phyloP scores from a whole-genome alignment of 2,113 vertebrate species.

The Columba janthina region DNA sequence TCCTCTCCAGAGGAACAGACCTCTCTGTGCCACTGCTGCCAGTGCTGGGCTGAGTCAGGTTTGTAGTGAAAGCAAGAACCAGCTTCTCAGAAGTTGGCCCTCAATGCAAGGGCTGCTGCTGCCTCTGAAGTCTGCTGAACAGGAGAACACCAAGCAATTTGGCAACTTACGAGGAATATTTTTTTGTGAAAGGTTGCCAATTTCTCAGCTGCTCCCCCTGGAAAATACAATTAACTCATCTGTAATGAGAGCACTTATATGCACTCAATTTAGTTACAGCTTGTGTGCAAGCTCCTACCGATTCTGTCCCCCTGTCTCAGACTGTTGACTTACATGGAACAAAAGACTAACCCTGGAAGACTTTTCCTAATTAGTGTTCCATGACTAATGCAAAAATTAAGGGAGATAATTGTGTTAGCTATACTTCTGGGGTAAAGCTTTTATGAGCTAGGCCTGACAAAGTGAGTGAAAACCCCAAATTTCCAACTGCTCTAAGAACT shows the following conservation, averaged over 20 bases:
- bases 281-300: neutral
- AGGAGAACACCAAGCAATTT: neutral
- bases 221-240: constrained; percentile 19
- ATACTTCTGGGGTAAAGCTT: constrained; percentile 1
- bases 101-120: neutral
- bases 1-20: neutral
- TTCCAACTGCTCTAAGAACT: neutral
- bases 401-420: constrained; percentile 23
- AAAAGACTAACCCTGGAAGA: constrained; percentile 31
- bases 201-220: constrained; percentile 6
- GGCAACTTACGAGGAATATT: neutral
- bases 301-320: neutral
- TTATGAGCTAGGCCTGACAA: neutral
- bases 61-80: neutral
- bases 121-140: neutral
- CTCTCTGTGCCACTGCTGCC: neutral
- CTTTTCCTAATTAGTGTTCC: neutral
- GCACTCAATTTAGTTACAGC: neutral
- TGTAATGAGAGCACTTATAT: neutral
- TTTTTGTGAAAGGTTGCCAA: neutral
- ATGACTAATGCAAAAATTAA: constrained; percentile 40
- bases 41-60: neutral
- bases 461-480: constrained; percentile 3
- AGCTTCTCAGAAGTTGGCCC: neutral
- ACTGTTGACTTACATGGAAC: constrained; percentile 24